Base-by-base conservation (phyloP, 2,888 invertebrate genomes). In the Selenia dentaria region DNA sequence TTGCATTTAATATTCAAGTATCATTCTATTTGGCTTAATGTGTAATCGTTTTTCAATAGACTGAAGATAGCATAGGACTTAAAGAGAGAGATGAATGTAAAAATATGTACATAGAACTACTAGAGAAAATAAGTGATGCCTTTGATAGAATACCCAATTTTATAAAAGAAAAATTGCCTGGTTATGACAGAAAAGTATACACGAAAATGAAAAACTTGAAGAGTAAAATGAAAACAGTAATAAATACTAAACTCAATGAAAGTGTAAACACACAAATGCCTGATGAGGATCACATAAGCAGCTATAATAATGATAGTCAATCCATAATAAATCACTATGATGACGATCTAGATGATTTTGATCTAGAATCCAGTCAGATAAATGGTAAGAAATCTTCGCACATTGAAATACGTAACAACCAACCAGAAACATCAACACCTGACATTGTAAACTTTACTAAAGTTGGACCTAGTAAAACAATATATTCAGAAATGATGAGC, bases 71-170 rank as follows among this genome's bases (percentile, higher is more conserved):
- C 28, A 40, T 69, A 32, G 51, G 66, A 8, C 39, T 42, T 16
- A 46, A 62, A 58, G 70, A 83, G 8, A 64, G 62, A 46, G 79
- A 84, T 10, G 61, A 75, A 42, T 88, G 84, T 40, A 92, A 92
- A 71, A 78, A 81, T 37, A 84, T 92, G 51, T 93, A 94, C 54
- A 82, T 92, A 52, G 91, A 93, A 60, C 68, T 94, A 25, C 74
- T 94, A 62, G 94, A 94, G 62, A 94, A 93, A 76, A 92, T 93
- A 61, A 92, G 89, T 51, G 79, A 78, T 12, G 92, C 94, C 0
- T 91, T 95, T 54, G 92, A 93, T 57, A 92, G 92, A 77, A 93
- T 95, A 58, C 94, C 94, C 1, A 78, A 92, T 8, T 83, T 91
- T 51, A 90, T 93, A 26, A 92, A 93, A 53, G 87, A 91, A 57